These are phyloP conservation scores for Noctua janthe DNA, from an alignment of 2,888 invertebrate species.

Conservation along the genomic window DNA sequence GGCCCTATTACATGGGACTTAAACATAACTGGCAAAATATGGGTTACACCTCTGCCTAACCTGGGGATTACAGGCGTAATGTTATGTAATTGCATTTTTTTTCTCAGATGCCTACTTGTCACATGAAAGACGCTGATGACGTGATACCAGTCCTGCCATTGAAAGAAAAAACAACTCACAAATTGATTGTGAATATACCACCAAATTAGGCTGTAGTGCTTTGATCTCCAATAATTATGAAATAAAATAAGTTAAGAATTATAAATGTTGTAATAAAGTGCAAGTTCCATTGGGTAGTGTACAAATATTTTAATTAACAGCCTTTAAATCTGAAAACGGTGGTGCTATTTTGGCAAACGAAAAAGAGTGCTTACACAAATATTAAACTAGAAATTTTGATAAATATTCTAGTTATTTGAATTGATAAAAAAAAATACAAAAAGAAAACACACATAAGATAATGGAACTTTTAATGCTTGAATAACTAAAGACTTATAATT, in stretches of 20 bases:
- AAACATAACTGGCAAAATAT: too few species aligned
- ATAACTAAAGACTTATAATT: background rate
- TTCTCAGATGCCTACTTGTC: slow-evolving; percentile 84
- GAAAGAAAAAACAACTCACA: slow-evolving; percentile 82
- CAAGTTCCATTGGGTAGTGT: slow-evolving; percentile 50
- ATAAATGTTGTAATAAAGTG: slow-evolving; percentile 64
- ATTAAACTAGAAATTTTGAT: background rate
- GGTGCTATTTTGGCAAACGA: slow-evolving; percentile 44
- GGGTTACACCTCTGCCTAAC: too few species aligned
- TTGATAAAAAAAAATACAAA: background rate
- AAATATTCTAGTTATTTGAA: background rate
- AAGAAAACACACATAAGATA: background rate
- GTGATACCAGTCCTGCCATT: slow-evolving; percentile 83
- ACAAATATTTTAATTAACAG: slow-evolving; percentile 41
- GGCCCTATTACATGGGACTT: background rate
- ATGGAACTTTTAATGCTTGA: slow-evolving; percentile 13
- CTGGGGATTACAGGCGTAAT: background rate
- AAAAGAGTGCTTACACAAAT: background rate
- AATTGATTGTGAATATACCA: slow-evolving; percentile 77
- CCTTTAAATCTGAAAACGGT: slow-evolving; percentile 24
- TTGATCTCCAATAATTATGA: slow-evolving; percentile 59
- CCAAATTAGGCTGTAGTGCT: slow-evolving; percentile 57
- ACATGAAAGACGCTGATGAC: slow-evolving; percentile 88
- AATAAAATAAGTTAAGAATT: slow-evolving; percentile 64
- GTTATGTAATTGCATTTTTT: slow-evolving; percentile 1